Evolutionary conservation across 1,140 invertebrate genomes (phyloP), one percentile per base, ranked within the genome.

Genomic region (Drosophila kanapiae): DNA sequence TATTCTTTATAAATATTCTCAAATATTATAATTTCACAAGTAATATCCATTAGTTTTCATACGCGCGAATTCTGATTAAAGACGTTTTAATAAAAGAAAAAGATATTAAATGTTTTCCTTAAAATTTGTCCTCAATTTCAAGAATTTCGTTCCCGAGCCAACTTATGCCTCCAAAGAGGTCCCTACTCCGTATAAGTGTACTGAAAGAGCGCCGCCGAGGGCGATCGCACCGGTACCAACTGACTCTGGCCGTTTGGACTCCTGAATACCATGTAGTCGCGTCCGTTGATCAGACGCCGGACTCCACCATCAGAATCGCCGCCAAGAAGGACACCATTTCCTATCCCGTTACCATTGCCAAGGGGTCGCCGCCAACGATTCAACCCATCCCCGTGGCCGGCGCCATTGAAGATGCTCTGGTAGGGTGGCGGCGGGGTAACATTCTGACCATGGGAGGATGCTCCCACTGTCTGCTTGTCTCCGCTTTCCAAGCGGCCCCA

Each of bases 191-290:
- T 91, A 47, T 93, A 93, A 6, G 91, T 77, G 48, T 94, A 95
- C 71, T 96, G 95, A 93, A 96, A 97, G 1, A 97, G 91, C 48
- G 96, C 94, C 23, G 96, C 95, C 6, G 96, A 97, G 0, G 96
- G 95, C 7, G 95, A 95, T 78, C 96, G 93, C 0, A 96, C 94
- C 2, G 96, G 96, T 65, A 97, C 95, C 29, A 97, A 93, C 72
- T 94, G 94, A 10, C 93, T 95, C 18, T 94, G 94, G 0, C 95
- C 95, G 47, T 94, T 93, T 3, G 93, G 90, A 29, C 94, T 94
- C 7, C 94, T 94, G 23, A 95, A 93, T 0, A 96, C 94, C 83
- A 95, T 96, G 93, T 97, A 97, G 80, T 96, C 95, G 56, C 96
- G 93, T 3, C 96, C 96, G 76, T 97, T 97, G n/a, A 97, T 95